A percentile compares a stretch with the other conserved stretches of the same genome.
phyloP scores from a whole-genome alignment of 2,888 invertebrate species.

The Thera obeliscata region DNA sequence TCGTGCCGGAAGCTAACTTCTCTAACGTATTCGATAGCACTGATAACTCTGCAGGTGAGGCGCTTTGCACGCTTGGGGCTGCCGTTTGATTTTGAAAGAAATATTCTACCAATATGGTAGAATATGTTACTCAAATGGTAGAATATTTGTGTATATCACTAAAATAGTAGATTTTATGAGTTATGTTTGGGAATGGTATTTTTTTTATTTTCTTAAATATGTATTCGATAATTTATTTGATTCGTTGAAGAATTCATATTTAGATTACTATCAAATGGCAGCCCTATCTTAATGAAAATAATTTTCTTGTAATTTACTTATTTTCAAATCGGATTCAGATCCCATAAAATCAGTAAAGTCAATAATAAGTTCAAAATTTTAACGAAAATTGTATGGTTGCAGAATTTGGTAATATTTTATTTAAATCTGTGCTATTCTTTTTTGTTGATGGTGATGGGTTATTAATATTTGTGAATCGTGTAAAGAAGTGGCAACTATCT shows the following conservation, averaged over 20 bases:
- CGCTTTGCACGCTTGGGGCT: constrained; percentile 49
- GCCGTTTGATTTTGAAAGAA: constrained; percentile 31
- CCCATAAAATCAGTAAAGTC: constrained; percentile 6
- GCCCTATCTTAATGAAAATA: constrained; percentile 44
- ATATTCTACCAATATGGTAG: constrained; percentile 31
- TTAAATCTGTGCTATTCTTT: constrained; percentile 32
- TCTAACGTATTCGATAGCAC: constrained; percentile 93
- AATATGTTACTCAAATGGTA: neutral
- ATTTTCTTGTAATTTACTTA: constrained; percentile 37
- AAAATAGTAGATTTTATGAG: neutral
- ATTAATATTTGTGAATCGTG: constrained; percentile 29
- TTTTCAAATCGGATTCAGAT: constrained; percentile 26
- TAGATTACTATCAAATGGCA: constrained; percentile 36
- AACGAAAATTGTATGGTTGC: constrained; percentile 19
- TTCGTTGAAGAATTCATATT: neutral
- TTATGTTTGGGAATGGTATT: neutral
- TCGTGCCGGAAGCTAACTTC: constrained; percentile 95
- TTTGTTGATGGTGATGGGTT: constrained; percentile 46
- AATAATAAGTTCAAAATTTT: neutral
- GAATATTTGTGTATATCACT: neutral
- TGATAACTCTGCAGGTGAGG: constrained; percentile 86
- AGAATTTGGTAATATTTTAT: constrained; percentile 24
- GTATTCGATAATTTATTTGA: too few relatives aligned
- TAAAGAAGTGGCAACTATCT: constrained; percentile 28
- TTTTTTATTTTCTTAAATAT: neutral